Evolutionary conservation across 2,888 invertebrate genomes (phyloP).

Genomic region (Chrysina gloriosa): DNA sequence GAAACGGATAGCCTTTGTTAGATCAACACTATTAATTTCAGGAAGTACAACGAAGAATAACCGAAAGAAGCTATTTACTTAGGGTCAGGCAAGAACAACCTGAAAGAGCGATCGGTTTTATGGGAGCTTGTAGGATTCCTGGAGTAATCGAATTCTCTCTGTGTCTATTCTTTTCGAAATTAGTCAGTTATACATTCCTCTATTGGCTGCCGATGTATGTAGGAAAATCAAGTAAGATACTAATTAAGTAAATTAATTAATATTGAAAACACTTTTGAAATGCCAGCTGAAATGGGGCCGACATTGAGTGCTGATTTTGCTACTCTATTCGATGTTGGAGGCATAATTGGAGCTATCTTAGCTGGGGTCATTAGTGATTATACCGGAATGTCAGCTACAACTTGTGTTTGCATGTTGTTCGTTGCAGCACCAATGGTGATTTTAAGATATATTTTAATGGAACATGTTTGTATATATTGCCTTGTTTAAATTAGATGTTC

Average conservation of each 20-base stretch:
- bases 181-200: slow-evolving; percentile 96
- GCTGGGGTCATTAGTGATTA: slow-evolving; percentile 90
- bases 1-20: neutral
- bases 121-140: slow-evolving; percentile 85
- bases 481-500: slow-evolving; percentile 72
- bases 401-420: slow-evolving; percentile 84
- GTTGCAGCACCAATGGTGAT: slow-evolving; percentile 85
- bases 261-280: neutral
- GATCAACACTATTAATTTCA: slow-evolving; percentile 48
- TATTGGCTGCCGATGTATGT: slow-evolving; percentile 97
- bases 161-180: slow-evolving; percentile 94
- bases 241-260: slow-evolving; percentile 1
- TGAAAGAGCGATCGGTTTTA: slow-evolving; percentile 78
- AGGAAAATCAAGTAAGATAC: slow-evolving; percentile 80
- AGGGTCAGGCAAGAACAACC: slow-evolving; percentile 37
- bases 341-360: slow-evolving; percentile 87
- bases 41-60: slow-evolving; percentile 59
- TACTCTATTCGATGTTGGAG: slow-evolving; percentile 89
- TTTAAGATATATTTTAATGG: slow-evolving; percentile 45
- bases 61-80: slow-evolving; percentile 58
- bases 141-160: slow-evolving; percentile 94
- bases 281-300: slow-evolving; percentile 75
- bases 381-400: slow-evolving; percentile 86
- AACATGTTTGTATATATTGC: neutral
- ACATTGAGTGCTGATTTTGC: slow-evolving; percentile 81